These are phyloP conservation scores for Pipistrellus pygmaeus DNA, from an alignment of 2,797 vertebrate species.

Conservation along the genomic window DNA sequence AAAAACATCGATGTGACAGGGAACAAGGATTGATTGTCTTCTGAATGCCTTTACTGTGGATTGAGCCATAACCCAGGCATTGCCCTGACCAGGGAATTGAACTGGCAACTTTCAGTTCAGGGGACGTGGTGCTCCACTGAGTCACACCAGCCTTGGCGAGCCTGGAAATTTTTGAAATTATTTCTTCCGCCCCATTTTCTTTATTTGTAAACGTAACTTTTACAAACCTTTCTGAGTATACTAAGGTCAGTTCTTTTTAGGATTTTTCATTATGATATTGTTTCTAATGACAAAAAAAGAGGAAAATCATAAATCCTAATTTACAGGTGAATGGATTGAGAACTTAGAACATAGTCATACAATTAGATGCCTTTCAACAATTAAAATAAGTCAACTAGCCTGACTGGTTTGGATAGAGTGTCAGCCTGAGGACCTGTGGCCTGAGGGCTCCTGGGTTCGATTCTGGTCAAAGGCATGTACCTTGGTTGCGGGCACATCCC, in stretches of 20 bases:
- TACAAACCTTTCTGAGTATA: not conserved
- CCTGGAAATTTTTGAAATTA: not conserved
- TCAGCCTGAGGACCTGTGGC: too few species aligned
- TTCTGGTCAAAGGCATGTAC: too few species aligned
- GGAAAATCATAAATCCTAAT: not conserved
- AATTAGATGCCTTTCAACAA: not conserved
- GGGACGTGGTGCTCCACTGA: not conserved
- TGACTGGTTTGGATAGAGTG: too few species aligned
- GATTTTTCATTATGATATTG: not conserved
- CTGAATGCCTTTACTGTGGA: not conserved
- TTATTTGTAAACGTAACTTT: not conserved
- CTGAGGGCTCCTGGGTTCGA: too few species aligned
- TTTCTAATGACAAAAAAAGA: not conserved
- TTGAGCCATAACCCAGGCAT: not conserved
- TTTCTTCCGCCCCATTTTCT: not conserved
- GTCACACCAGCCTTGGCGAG: not conserved
- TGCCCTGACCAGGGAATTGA: not conserved
- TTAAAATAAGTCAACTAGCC: not conserved
- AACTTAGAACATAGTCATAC: not conserved
- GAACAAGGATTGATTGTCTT: not conserved
- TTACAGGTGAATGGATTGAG: conserved; percentile 4
- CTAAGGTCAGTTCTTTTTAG: not conserved
- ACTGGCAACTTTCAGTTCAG: not conserved
- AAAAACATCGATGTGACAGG: not conserved
- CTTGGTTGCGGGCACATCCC: too few species aligned